These are phyloP conservation scores for Lasioglossum figueresi DNA, from an alignment of 2,888 invertebrate genomes.

Conservation along the genomic window DNA sequence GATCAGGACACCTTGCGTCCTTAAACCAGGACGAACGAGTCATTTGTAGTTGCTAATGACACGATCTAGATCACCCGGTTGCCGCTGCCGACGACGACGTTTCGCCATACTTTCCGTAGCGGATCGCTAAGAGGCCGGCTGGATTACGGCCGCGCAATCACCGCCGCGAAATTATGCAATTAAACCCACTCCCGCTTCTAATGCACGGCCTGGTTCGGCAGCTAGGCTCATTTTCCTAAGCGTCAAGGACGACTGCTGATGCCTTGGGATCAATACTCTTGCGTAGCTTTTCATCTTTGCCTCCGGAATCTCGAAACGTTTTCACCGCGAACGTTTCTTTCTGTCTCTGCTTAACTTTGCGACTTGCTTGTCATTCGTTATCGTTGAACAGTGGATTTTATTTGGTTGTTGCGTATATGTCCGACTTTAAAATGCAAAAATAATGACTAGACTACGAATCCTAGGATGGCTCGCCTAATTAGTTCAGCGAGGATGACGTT, in stretches of 20 bases:
- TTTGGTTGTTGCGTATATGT: too few species aligned
- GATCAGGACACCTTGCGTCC: not conserved
- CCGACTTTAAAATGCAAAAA: too few species aligned
- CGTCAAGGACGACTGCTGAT: slow-evolving; percentile 26
- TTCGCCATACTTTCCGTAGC: slow-evolving; percentile 27
- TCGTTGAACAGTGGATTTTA: too few species aligned
- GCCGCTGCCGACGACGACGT: slow-evolving; percentile 16
- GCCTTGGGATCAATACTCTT: not conserved
- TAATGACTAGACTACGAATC: too few species aligned
- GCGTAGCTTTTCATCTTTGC: not conserved
- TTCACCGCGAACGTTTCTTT: not conserved
- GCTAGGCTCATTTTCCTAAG: slow-evolving; percentile 50
- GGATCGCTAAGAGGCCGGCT: slow-evolving; percentile 12
- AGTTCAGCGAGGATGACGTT: not conserved
- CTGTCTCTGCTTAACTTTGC: not conserved
- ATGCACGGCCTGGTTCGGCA: slow-evolving; percentile 38
- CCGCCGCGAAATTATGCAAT: slow-evolving; percentile 66
- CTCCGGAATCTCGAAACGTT: not conserved
- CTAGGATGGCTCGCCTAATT: not conserved
- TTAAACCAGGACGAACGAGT: slow-evolving; percentile 49
- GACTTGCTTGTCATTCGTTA: not conserved
- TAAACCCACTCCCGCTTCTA: slow-evolving; percentile 54
- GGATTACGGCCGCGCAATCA: slow-evolving; percentile 51
- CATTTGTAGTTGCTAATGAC: slow-evolving; percentile 56
- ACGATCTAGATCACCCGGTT: slow-evolving; percentile 43